These are phyloP conservation scores for Bos indicus DNA, from an alignment of 2,113 vertebrate genomes.

Conservation along the genomic window DNA sequence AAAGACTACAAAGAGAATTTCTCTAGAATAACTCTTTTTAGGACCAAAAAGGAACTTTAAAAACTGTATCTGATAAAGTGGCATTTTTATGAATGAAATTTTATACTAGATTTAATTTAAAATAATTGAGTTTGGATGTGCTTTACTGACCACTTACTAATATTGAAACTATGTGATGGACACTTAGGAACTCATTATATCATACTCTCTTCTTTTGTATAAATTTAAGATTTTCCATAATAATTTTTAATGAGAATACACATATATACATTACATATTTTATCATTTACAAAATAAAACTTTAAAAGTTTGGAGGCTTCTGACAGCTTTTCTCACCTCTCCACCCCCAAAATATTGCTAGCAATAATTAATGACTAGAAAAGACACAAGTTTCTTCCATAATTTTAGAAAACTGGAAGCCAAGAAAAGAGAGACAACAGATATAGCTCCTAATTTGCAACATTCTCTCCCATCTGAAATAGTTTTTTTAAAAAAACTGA, in stretches of 20 bases:
- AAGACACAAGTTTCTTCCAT: neutral
- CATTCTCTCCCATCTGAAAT: neutral
- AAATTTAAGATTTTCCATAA: constrained; percentile 1
- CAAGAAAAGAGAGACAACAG: neutral
- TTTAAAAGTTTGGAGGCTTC: neutral
- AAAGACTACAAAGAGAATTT: neutral
- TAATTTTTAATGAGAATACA: neutral
- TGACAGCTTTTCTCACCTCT: neutral
- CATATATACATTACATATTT: neutral
- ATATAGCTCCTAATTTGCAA: neutral
- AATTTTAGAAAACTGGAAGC: neutral
- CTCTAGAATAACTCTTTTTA: neutral
- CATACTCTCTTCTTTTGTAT: neutral
- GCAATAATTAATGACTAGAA: neutral
- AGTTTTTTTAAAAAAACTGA: neutral
- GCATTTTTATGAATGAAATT: neutral
- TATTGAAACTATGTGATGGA: neutral
- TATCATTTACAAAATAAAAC: neutral
- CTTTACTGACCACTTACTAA: neutral
- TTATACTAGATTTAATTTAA: neutral
- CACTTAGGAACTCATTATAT: neutral
- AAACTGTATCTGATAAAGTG: neutral
- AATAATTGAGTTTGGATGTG: neutral
- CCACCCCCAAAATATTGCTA: neutral
- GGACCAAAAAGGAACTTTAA: neutral